Base-by-base conservation (phyloP, 2,113 vertebrate species). In the Hippocampus mohnikei region DNA sequence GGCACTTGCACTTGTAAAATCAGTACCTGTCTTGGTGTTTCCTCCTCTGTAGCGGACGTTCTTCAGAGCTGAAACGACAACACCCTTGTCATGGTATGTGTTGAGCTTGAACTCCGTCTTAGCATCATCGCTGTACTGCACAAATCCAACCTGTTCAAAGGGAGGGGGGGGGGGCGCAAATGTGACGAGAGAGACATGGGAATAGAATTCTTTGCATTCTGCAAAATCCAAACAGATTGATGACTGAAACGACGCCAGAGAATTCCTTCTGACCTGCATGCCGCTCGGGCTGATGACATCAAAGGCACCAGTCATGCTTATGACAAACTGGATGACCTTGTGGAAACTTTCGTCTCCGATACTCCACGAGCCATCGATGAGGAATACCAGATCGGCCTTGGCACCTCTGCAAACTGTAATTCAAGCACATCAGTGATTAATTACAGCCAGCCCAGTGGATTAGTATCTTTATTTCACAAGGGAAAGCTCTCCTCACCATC, bases 361-460 rank as follows among this genome's bases (percentile, higher is more conserved):
- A 92, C 97, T 99, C 97, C 97, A 99, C 29, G 97, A 99, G 59
- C 96, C 96, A 73, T 99, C 97, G 8, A 98, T 96, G 76, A 99
- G 90, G 91, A 98, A 99, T 52, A 99, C 97, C 88, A 99, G 91
- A 76, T 99, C 97, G 42, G 97, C 97, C 85, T 98, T 99, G 76
- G 97, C 96, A 55, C 97, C 97, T 90, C 91, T 96, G 89, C 97
- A 99, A 27, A 95, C 97, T 98, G 79, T 20, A 1, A 59, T 0
- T 11, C 41, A 69, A 12, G 48, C 21, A 50, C 29, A 81, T n/a
- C 4, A 66, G 2, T 1, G 3, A 5, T 84, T 62, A 69, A 73
- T 66, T 15, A 21, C 3, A 44, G n/a, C 2, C 7, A 18, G 1
- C 0, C 4, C 5, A 29, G 8, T 52, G 12, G 69, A 11, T 23